These are phyloP conservation scores for Sclerodermus sp. DNA, from an alignment of 2,888 invertebrate species.

Conservation along the genomic window DNA sequence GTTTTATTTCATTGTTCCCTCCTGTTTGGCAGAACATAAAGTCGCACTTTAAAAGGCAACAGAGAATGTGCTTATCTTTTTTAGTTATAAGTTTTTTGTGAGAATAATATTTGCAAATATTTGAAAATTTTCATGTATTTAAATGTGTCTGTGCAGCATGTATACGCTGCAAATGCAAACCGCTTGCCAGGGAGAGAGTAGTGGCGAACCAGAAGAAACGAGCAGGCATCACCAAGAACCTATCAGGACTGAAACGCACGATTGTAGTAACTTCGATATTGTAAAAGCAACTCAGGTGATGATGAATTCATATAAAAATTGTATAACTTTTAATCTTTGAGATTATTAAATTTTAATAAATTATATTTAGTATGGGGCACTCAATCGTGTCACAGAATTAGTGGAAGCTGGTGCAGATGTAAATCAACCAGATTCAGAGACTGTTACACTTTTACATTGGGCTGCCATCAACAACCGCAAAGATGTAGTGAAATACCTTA, in stretches of 20 bases:
- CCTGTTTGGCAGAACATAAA: not conserved
- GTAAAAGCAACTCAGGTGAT: constrained; percentile 89
- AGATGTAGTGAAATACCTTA: constrained; percentile 86
- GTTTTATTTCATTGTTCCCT: not conserved
- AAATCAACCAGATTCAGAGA: constrained; percentile 91
- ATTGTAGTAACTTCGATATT: constrained; percentile 85
- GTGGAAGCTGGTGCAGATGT: constrained; percentile 93
- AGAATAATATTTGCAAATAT: not conserved
- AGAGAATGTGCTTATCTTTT: too few relatives aligned
- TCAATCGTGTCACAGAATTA: constrained; percentile 79
- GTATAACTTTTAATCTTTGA: not conserved
- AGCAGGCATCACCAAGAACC: constrained; percentile 45
- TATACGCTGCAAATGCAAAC: constrained; percentile 53
- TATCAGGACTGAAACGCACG: constrained; percentile 56
- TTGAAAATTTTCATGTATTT: constrained; percentile 1
- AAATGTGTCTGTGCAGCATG: too few relatives aligned
- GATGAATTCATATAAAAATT: not conserved
- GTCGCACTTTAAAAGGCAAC: too few relatives aligned
- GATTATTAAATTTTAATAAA: not conserved
- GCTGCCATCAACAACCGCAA: constrained; percentile 96
- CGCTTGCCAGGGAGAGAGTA: constrained; percentile 52
- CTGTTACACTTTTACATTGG: constrained; percentile 98
- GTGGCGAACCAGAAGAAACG: constrained; percentile 44
- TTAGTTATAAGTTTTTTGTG: too few relatives aligned
- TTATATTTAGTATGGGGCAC: constrained; percentile 83